A percentile compares a stretch with the other conserved stretches of the same genome.
These are phyloP conservation scores for Bellardia bayeri DNA, from an alignment of 2,888 invertebrate species.

Conservation along the genomic window DNA sequence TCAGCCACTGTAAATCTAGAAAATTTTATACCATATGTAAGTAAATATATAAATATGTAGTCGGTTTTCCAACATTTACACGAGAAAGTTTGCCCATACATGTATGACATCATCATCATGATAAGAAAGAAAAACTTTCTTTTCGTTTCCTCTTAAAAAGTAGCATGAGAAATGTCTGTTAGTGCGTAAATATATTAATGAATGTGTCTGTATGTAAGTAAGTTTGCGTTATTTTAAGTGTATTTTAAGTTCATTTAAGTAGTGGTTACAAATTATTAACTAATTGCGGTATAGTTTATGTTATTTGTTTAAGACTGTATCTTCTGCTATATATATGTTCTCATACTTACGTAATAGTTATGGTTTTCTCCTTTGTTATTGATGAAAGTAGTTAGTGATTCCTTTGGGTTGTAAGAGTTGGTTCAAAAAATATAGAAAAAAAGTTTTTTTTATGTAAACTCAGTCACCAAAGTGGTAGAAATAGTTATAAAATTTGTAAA, in stretches of 20 bases:
- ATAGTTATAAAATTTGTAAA: too few relatives aligned
- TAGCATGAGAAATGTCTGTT: background rate
- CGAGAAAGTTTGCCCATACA: conserved; percentile 9
- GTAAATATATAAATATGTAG: background rate
- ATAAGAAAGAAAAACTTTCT: conserved; percentile 20
- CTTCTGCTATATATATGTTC: background rate
- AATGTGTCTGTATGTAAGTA: background rate
- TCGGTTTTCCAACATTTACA: background rate
- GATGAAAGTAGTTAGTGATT: background rate
- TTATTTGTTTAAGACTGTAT: conserved; percentile 61
- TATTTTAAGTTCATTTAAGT: conserved; percentile 69
- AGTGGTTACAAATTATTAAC: conserved; percentile 72
- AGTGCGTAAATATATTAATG: conserved; percentile 11
- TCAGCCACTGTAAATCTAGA: background rate
- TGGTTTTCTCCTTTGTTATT: background rate
- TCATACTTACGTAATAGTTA: background rate
- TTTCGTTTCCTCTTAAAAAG: conserved; percentile 9
- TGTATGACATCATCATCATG: conserved; percentile 40
- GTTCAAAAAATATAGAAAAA: background rate
- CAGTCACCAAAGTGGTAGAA: background rate
- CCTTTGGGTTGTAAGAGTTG: background rate
- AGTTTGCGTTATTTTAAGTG: conserved; percentile 45
- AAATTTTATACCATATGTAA: background rate
- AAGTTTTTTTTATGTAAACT: background rate
- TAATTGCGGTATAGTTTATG: conserved; percentile 71